Evolutionary conservation across 2,797 vertebrate genomes (phyloP), one percentile per base, ranked within the genome.

Genomic region (Rhinophrynus dorsalis): DNA sequence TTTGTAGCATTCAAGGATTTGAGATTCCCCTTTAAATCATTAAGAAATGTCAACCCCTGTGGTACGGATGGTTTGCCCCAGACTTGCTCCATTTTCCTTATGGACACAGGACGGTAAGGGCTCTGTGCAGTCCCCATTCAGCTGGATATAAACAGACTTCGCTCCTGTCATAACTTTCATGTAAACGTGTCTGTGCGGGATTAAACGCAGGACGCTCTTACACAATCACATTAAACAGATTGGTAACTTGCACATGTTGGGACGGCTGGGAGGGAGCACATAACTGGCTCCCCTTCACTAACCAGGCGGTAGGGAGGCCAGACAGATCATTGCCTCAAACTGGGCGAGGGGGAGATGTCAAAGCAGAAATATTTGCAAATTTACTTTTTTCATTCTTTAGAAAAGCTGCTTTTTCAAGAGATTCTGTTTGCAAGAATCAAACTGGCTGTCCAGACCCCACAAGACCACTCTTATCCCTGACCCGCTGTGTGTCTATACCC

Each of bases 211-310:
- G 17, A 9, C 21, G 18, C 38, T 58, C 11, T 9, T 6, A 26
- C 18, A 15, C 29, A n/a, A n/a, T n/a, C n/a, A n/a, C n/a, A n/a
- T n/a, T 26, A 5, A 26, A 15, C 5, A 12, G 11, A 38, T 20
- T 11, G 55, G 66, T 51, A 15, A 68, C 66, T 59, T 40, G 66
- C 15, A 68, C 66, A 11, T 44, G 23, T 40, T 40, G 56, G 66
- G 51, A 21, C 66, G 51, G 44, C 30, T 29, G 32, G 4, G 29
- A 35, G 1, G 21, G 40, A 47, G 17, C 42, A 48, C 44, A 45
- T 30, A 62, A 21, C 59, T 15, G 55, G 33, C n/a, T n/a, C n/a
- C n/a, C n/a, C n/a, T n/a, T n/a, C n/a, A n/a, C n/a, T n/a, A n/a
- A n/a, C n/a, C n/a, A n/a, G 9, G 10, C 8, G 10, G 3, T 45